Base-by-base conservation (phyloP, 2,888 invertebrate genomes). In the Dione juno region DNA sequence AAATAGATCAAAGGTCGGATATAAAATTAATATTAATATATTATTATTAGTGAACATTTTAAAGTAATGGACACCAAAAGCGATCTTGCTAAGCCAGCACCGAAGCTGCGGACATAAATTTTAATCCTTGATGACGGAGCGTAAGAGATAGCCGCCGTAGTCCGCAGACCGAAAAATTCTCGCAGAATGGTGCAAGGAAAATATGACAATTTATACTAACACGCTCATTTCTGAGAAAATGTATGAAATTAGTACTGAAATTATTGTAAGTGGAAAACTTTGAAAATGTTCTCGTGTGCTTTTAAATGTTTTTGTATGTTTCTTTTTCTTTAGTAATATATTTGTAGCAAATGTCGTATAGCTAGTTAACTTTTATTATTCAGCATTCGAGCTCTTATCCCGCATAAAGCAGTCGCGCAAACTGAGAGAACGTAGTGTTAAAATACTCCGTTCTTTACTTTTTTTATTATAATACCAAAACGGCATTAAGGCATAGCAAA, bases 51-150 rank as follows among this genome's bases (percentile, higher is more conserved):
- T 28, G 5, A 28, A 28, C 2, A 28, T 3, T 2, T 3, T 2
- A 28, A 28, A 28, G 5, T 28, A 28, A 28, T 28, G 5, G 2
- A 28, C 37, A 37, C 54, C 28, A 59, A 28, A 61, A 10, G 28
- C 28, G 21, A 16, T 43, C 43, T 43, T 28, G 21, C 59, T 43
- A 43, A 61, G 59, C 59, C 59, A 43, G 43, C 41, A n/a, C 41
- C 16, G 28, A 28, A 21, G 59, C 14, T 43, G 9, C 10, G 41
- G 43, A 61, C 59, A 43, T 61, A 43, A 43, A 61, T 61, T 59
- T 28, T 61, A 61, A 61, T 61, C 59, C 43, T n/a, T 61, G 43
- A 43, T 61, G 59, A 61, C 43, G 28, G n/a, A 61, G 59, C 59
- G 43, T 21, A n/a, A 43, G 43, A 43, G 59, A 61, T 61, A 45